Evolutionary conservation across 2,888 invertebrate genomes (phyloP).

Genomic region (Argynnis bischoffii): DNA sequence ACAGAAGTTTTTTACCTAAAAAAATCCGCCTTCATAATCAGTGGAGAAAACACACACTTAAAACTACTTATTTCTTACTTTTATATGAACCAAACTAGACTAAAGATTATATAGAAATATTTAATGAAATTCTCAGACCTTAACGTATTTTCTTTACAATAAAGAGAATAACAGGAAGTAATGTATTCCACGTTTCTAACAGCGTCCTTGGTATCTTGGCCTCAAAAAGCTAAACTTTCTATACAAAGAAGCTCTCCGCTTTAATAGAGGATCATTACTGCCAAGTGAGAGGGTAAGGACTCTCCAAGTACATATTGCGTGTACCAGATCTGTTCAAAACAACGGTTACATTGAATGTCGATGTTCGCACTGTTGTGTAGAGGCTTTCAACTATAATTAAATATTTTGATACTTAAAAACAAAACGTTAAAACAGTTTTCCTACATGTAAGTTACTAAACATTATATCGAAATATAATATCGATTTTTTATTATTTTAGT

Average conservation of each 20-base stretch:
- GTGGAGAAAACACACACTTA: too few species aligned
- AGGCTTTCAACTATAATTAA: too few species aligned
- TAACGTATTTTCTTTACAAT: not conserved
- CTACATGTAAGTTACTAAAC: too few species aligned
- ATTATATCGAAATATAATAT: too few species aligned
- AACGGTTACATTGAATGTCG: conserved; percentile 14
- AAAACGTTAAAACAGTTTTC: too few species aligned
- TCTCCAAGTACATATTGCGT: conserved; percentile 33
- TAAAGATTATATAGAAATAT: not conserved
- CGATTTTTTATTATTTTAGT: too few species aligned
- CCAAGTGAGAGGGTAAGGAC: conserved; percentile 35
- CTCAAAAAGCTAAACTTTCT: conserved; percentile 33
- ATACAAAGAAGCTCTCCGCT: conserved; percentile 23
- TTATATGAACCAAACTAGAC: not conserved
- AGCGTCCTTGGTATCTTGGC: conserved; percentile 24
- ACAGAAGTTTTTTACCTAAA: too few species aligned
- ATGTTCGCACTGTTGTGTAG: not conserved
- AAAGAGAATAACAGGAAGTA: not conserved
- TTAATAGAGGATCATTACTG: conserved; percentile 34
- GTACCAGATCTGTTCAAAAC: conserved; percentile 31
- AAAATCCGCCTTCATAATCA: too few species aligned
- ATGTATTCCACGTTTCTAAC: conserved; percentile 13
- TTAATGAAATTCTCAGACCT: not conserved
- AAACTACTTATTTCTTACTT: too few species aligned
- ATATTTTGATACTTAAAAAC: too few species aligned